Evolutionary conservation across 2,888 invertebrate species (phyloP).

Genomic region (Hypomecis atomaria): DNA sequence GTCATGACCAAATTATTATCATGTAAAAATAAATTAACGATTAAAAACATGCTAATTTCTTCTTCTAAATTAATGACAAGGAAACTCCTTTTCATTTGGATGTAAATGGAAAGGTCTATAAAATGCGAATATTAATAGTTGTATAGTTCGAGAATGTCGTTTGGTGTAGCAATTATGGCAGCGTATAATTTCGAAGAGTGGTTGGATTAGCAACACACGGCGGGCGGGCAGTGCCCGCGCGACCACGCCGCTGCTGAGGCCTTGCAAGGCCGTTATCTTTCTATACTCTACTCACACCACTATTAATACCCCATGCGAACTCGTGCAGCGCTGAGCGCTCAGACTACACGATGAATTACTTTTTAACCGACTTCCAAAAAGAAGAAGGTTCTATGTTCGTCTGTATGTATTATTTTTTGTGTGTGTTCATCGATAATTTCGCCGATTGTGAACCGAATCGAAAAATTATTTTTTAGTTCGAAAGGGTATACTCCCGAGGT

Average conservation of each 20-base stretch:
- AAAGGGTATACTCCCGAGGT: too few relatives aligned
- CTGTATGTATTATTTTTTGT: too few relatives aligned
- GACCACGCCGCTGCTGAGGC: constrained; percentile 68
- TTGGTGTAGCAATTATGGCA: constrained; percentile 18
- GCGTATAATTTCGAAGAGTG: constrained; percentile 35
- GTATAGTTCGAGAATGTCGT: constrained; percentile 9
- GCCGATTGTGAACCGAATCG: too few relatives aligned
- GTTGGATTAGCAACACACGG: constrained; percentile 30
- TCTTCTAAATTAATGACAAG: constrained; percentile 9
- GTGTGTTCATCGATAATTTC: too few relatives aligned
- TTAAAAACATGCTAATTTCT: constrained; percentile 15
- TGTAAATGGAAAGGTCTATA: neutral
- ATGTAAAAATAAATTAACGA: constrained; percentile 20
- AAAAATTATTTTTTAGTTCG: too few relatives aligned
- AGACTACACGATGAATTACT: constrained; percentile 1
- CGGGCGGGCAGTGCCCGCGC: constrained; percentile 53
- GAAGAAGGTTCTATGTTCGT: too few relatives aligned
- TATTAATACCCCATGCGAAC: constrained; percentile 45
- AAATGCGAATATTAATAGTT: neutral
- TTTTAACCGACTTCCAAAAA: too few relatives aligned
- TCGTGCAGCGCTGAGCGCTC: constrained; percentile 35
- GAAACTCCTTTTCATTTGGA: constrained; percentile 4
- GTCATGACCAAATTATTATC: constrained; percentile 11
- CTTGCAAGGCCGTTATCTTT: constrained; percentile 74
- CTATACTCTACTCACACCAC: constrained; percentile 46